phyloP scores from a whole-genome alignment of 2,797 vertebrate genomes.

The Crenichthys baileyi region DNA sequence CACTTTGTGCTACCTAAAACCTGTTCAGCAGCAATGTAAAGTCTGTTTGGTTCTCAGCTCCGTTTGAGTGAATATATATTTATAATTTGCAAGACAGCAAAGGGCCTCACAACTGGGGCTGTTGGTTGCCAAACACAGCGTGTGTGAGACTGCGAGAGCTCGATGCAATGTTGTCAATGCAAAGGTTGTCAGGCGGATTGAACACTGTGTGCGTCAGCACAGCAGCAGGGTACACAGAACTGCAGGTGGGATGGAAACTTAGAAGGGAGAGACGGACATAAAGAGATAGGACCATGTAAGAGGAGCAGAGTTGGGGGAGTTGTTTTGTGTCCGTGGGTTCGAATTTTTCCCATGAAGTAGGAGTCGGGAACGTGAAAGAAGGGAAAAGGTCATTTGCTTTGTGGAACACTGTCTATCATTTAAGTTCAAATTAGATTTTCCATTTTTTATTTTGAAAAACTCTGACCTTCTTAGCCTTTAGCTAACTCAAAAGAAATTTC shows the following conservation, averaged over 20 bases:
- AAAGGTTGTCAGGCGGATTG: slow-evolving; percentile 16
- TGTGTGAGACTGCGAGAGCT: slow-evolving; percentile 8
- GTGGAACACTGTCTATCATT: not conserved
- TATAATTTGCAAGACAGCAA: not conserved
- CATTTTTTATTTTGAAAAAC: not conserved
- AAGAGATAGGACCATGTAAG: not conserved
- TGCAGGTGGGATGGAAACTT: slow-evolving; percentile 71
- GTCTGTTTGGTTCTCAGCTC: not conserved
- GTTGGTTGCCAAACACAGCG: slow-evolving; percentile 68
- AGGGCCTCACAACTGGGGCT: slow-evolving; percentile 26
- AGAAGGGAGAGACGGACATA: slow-evolving; percentile 22
- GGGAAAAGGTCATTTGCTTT: not conserved
- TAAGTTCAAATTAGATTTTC: not conserved
- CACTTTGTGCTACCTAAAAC: not conserved
- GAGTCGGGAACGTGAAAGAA: slow-evolving; percentile 7
- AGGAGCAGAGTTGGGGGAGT: not conserved
- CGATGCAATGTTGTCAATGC: slow-evolving; percentile 36
- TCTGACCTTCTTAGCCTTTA: too few species aligned
- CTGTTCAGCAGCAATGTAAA: not conserved
- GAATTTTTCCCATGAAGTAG: slow-evolving; percentile 23
- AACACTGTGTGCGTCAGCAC: slow-evolving; percentile 46
- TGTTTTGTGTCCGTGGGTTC: slow-evolving; percentile 16
- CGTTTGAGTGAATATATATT: slow-evolving; percentile 7
- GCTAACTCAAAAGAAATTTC: not conserved
- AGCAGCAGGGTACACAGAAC: slow-evolving; percentile 45